Percentiles rank a stretch among this genome's conserved stretches.
Evolutionary conservation across 2,888 invertebrate species (phyloP).

Genomic region (Crepidodera aurea): DNA sequence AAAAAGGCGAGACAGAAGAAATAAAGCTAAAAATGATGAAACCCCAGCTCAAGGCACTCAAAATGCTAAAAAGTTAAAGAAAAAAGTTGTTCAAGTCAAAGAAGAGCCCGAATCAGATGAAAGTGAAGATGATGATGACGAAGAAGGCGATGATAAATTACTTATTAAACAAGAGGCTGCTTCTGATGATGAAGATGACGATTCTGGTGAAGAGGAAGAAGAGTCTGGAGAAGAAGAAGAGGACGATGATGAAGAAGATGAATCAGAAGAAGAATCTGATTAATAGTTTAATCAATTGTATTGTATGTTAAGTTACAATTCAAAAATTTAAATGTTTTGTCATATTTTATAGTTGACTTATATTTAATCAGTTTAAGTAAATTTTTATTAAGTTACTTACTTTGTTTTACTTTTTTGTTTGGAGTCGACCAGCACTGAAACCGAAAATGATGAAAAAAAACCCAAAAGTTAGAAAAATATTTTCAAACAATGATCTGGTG

Average conservation of each 20-base stretch:
- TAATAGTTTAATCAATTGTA: neutral
- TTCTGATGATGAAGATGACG: conserved; percentile 13
- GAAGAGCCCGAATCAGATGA: conserved; percentile 6
- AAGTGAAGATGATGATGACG: conserved; percentile 1
- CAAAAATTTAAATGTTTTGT: neutral
- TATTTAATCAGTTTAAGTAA: neutral
- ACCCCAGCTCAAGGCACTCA: neutral
- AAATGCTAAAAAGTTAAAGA: neutral
- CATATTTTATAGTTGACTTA: neutral
- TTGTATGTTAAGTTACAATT: neutral
- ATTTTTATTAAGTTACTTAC: neutral
- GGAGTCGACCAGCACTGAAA: too few species aligned
- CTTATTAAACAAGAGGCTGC: conserved; percentile 3
- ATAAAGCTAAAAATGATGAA: neutral
- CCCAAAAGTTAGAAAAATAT: too few species aligned
- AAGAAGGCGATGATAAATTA: conserved; percentile 4
- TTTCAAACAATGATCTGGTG: too few species aligned
- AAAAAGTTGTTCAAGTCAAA: neutral
- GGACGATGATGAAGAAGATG: conserved; percentile 10
- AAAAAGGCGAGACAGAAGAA: conserved; percentile 13
- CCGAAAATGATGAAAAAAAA: too few species aligned
- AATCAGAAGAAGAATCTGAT: conserved; percentile 20
- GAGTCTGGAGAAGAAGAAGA: conserved; percentile 10
- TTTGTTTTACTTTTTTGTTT: neutral
- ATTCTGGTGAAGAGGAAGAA: conserved; percentile 2